Evolutionary conservation across 1,140 invertebrate genomes (phyloP), one percentile per base, ranked within the genome.

Genomic region (Pomacea maculata): DNA sequence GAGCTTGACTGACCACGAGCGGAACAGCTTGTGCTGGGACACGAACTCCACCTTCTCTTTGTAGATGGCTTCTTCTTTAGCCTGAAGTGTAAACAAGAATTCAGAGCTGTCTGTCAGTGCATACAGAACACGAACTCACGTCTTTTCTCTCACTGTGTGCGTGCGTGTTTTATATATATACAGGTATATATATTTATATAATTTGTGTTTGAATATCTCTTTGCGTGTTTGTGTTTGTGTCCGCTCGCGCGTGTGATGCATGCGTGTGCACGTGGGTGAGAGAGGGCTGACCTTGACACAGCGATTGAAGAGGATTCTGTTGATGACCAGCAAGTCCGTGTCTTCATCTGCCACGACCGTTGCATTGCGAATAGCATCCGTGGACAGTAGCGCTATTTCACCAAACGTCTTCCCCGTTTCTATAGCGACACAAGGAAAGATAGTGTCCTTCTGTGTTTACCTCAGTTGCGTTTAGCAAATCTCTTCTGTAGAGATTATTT

Each of bases 391-490:
- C 9, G 90, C 90, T 19, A 90, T 85, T 81, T 91, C 89, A 6
- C 90, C 90, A 82, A 91, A 91, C 81, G 88, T 88, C 29, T 87
- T 87, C 17, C 90, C 89, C 9, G 85, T 85, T 17, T 87, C 89
- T 90, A 82, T 55, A 83, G 80, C 45, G 52, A 76, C 21, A 54
- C 55, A 55, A 61, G 57, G 1, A 61, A 17, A 61, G 34, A 45
- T 45, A 45, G 34, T 45, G 34, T 45, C 34, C 0, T 2, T 45
- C 34, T 45, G 34, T 45, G 6, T 45, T 45, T 45, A 45, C 34
- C 34, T 45, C 34, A 6, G 34, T 1, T 25, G 0, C 25, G 25
- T 25, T 45, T 45, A 4, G 34, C 34, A 45, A 45, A 45, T 45
- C 2, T 45, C 34, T 45, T 45, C 6, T 45, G 34, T 6, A 45